phyloP scores from a whole-genome alignment of 1,140 invertebrate species.

The Andrena cerasifolii region DNA sequence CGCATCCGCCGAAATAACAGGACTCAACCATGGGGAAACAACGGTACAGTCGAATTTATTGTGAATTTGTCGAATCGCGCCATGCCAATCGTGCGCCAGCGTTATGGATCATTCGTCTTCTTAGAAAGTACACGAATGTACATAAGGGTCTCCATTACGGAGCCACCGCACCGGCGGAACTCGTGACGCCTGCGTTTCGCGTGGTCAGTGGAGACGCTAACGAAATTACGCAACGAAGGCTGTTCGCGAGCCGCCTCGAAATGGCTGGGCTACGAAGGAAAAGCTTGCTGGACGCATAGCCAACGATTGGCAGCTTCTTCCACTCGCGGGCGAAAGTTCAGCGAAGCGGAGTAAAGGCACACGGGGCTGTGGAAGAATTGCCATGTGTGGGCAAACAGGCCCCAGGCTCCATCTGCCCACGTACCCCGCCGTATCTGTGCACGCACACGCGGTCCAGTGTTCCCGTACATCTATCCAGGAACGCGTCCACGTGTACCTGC shows the following conservation, averaged over 20 bases:
- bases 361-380: constrained; percentile 26
- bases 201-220: constrained; percentile 1
- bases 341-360: constrained; percentile 31
- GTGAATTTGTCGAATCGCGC: constrained; percentile 18
- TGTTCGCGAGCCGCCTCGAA: constrained; percentile 5
- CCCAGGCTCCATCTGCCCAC: constrained; percentile 71
- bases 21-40: constrained; percentile 20
- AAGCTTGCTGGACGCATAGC: neutral
- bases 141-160: no score
- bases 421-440: constrained; percentile 44
- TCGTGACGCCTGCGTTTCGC: no score
- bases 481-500: constrained; percentile 25
- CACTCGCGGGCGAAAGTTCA: constrained; percentile 47
- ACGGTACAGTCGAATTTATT: constrained; percentile 42
- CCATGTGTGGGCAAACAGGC: constrained; percentile 77
- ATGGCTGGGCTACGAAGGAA: neutral
- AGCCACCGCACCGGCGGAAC: no score
- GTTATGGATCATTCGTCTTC: no score
- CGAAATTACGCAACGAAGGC: neutral
- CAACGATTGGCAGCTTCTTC: constrained; percentile 46
- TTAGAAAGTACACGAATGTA: no score
- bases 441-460: neutral
- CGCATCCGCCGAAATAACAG: constrained; percentile 47
- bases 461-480: neutral
- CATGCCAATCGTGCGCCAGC: neutral